These are phyloP conservation scores for Phyllotreta cruciferae DNA, from an alignment of 2,888 invertebrate species.

Conservation along the genomic window DNA sequence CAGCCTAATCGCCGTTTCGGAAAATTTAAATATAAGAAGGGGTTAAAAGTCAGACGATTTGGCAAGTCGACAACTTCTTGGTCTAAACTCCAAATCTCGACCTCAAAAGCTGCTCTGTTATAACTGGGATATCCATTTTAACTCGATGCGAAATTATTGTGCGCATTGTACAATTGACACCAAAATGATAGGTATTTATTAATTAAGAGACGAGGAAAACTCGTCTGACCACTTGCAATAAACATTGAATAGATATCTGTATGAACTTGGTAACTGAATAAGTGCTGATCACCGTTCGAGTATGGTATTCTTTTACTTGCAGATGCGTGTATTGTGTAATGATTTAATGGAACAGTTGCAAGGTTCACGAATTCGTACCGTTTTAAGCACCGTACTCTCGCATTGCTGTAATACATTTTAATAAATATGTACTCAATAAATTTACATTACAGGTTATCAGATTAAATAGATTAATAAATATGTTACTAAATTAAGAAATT, in stretches of 20 bases:
- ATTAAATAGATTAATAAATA: too few relatives aligned
- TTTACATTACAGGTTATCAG: too few relatives aligned
- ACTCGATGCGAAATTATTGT: too few relatives aligned
- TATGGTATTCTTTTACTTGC: conserved; percentile 17
- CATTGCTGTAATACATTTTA: too few relatives aligned
- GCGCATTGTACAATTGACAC: too few relatives aligned
- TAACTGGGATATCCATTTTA: too few relatives aligned
- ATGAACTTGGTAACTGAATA: conserved; percentile 26
- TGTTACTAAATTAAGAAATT: too few relatives aligned
- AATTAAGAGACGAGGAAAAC: too few relatives aligned
- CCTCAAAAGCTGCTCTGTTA: too few relatives aligned
- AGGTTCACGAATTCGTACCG: conserved; percentile 28
- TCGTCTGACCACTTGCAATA: too few relatives aligned
- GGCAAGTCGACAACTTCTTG: conserved; percentile 9
- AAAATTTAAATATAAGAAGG: conserved; percentile 25
- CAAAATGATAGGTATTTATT: too few relatives aligned
- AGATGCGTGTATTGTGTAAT: conserved; percentile 4
- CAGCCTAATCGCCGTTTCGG: conserved; percentile 26
- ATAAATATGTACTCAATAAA: too few relatives aligned
- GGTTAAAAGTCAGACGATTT: conserved; percentile 13
- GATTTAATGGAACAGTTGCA: conserved; percentile 12
- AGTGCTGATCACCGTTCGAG: conserved; percentile 1
- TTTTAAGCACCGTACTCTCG: conserved; percentile 21
- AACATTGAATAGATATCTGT: conserved; percentile 7
- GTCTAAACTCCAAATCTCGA: not conserved